Percentiles rank a stretch among this genome's conserved stretches.
phyloP scores from a whole-genome alignment of 30 jellyfish, hydroid and myxozoan genomes.

The Aurelia sp. region DNA sequence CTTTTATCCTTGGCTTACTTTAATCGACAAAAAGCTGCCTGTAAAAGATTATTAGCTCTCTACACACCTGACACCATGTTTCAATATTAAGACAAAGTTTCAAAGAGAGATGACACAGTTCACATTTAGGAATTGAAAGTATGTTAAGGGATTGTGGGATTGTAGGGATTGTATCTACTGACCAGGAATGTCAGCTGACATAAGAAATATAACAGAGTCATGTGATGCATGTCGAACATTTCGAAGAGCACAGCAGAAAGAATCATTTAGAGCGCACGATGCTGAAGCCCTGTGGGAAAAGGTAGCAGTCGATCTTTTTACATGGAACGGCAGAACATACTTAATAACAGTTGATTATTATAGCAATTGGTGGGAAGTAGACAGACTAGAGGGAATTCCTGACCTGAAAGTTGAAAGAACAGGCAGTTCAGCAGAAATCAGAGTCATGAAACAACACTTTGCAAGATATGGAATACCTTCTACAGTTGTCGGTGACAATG shows the following conservation, averaged over 20 bases:
- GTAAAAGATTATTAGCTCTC: too few relatives aligned
- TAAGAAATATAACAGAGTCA: slow-evolving; percentile 14
- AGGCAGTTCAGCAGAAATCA: slow-evolving; percentile 35
- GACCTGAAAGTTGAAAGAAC: slow-evolving; percentile 39
- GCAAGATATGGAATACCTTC: slow-evolving; percentile 33
- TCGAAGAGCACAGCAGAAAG: slow-evolving; percentile 58
- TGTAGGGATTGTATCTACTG: slow-evolving; percentile 34
- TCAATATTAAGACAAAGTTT: slow-evolving; percentile 21
- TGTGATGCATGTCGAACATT: slow-evolving; percentile 47
- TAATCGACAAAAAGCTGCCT: too few relatives aligned
- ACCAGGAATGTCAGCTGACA: slow-evolving; percentile 43
- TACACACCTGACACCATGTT: too few relatives aligned
- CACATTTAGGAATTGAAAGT: slow-evolving; percentile 48
- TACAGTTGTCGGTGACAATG: slow-evolving; percentile 39
- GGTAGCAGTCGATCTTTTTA: slow-evolving; percentile 43
- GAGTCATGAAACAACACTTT: slow-evolving; percentile 33
- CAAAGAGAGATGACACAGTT: slow-evolving; percentile 12
- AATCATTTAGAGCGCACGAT: slow-evolving; percentile 1
- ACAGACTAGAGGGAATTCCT: slow-evolving; percentile 48
- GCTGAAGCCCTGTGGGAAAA: slow-evolving; percentile 48
- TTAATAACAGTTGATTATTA: slow-evolving; percentile 35
- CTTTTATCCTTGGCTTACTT: too few relatives aligned
- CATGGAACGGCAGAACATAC: slow-evolving; percentile 17
- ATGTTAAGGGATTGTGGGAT: slow-evolving; percentile 31
- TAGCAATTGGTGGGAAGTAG: slow-evolving; percentile 53